A percentile compares a stretch with the other conserved stretches of the same genome.
These are phyloP conservation scores for Natator depressus DNA, from an alignment of 2,113 vertebrate genomes.

Conservation along the genomic window DNA sequence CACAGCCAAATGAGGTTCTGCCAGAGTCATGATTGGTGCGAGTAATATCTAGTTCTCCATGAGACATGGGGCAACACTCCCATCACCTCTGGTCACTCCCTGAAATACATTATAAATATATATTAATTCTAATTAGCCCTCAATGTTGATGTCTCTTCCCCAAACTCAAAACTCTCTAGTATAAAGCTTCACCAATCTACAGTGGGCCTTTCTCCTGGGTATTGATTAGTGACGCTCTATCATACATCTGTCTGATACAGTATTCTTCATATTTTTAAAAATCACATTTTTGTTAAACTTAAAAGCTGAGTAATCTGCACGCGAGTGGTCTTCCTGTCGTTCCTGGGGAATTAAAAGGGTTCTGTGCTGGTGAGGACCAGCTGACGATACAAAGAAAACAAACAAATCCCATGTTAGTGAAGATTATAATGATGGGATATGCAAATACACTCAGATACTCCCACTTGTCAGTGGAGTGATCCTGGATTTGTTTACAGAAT, in stretches of 20 bases:
- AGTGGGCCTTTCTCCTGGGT: not conserved
- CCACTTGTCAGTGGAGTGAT: not conserved
- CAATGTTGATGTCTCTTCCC: not conserved
- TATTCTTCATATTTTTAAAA: not conserved
- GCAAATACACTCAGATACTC: not conserved
- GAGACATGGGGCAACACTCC: not conserved
- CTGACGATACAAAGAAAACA: not conserved
- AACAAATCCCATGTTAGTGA: not conserved
- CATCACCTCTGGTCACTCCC: not conserved
- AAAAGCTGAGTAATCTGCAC: not conserved
- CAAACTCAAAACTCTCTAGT: not conserved
- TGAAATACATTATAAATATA: not conserved
- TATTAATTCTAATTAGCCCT: not conserved
- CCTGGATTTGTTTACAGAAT: not conserved
- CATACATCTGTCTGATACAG: not conserved
- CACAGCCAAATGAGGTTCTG: not conserved
- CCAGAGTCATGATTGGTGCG: not conserved
- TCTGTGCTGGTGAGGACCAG: not conserved
- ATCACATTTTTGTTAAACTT: not conserved
- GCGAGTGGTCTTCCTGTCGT: not conserved
- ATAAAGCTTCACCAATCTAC: not conserved
- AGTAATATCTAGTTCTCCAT: not conserved
- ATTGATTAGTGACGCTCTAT: not conserved
- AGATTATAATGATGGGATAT: not conserved
- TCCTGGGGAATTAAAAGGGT: not conserved